Evolutionary conservation across 2,888 invertebrate genomes (phyloP).

Genomic region (Tuta absoluta): DNA sequence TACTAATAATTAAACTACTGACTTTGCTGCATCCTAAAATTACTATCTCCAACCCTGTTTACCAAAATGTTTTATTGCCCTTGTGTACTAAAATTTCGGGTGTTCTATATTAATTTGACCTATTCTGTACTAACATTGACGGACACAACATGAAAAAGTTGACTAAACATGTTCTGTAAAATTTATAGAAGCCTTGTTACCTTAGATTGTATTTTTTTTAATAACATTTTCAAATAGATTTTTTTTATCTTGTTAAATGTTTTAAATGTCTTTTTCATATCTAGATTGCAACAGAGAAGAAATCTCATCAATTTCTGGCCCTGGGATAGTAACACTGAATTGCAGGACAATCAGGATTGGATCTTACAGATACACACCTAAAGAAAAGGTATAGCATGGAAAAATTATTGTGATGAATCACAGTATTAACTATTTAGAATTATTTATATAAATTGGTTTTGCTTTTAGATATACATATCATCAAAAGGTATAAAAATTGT

Average conservation of each 20-base stretch:
- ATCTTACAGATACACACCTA: slow-evolving; percentile 89
- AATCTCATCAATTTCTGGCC: slow-evolving; percentile 63
- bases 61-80: no score
- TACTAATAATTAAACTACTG: no score
- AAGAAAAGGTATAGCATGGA: slow-evolving; percentile 83
- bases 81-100: no score
- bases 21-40: no score
- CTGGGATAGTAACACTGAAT: slow-evolving; percentile 79
- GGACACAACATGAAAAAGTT: no score
- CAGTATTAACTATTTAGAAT: background rate
- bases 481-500: slow-evolving; percentile 82
- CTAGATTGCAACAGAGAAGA: slow-evolving; percentile 81
- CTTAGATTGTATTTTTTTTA: no score
- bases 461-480: slow-evolving; percentile 79
- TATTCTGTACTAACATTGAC: no score
- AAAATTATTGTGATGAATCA: background rate
- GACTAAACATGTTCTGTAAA: no score
- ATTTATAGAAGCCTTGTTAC: no score
- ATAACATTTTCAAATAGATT: no score
- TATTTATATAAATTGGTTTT: slow-evolving; percentile 2
- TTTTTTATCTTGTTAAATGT: background rate
- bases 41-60: no score
- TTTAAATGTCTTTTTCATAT: background rate
- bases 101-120: no score
- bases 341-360: slow-evolving; percentile 93